Evolutionary conservation across 2,888 invertebrate species (phyloP).

Genomic region (Archips xylosteana): DNA sequence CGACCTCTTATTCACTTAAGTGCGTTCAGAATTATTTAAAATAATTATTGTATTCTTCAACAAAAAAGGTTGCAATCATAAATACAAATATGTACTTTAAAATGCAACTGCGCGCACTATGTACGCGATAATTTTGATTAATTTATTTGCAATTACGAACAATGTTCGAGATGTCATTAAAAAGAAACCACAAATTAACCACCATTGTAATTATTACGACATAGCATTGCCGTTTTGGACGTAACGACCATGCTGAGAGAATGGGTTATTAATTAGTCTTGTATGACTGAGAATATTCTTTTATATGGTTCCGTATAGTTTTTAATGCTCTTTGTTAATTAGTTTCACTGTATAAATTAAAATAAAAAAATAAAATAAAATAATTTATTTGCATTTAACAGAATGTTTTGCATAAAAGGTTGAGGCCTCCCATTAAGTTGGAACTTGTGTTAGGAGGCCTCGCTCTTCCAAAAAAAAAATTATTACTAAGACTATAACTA

Average conservation of each 20-base stretch:
- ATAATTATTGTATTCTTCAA: background rate
- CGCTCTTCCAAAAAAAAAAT: too few relatives aligned
- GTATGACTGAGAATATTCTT: background rate
- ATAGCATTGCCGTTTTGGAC: constrained; percentile 23
- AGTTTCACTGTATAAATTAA: too few relatives aligned
- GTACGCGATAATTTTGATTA: constrained; percentile 21
- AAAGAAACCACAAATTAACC: constrained; percentile 2
- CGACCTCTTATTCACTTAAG: too few relatives aligned
- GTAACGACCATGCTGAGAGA: constrained; percentile 2
- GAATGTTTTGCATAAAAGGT: too few relatives aligned
- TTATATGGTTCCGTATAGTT: background rate
- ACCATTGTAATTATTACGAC: constrained; percentile 20
- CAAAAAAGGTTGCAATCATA: constrained; percentile 20
- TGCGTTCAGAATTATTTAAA: too few relatives aligned
- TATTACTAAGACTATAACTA: too few relatives aligned
- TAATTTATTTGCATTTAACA: too few relatives aligned
- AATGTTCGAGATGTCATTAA: constrained; percentile 18
- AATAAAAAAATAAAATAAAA: too few relatives aligned
- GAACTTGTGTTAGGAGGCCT: too few relatives aligned
- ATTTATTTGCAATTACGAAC: constrained; percentile 40
- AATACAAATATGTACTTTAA: constrained; percentile 2
- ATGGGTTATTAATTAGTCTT: background rate
- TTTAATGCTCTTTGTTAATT: too few relatives aligned
- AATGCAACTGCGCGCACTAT: background rate
- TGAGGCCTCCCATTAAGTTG: too few relatives aligned